Conservation (phyloP, 2,113 vertebrate genomes). For the Chunga burmeisteri region DNA sequence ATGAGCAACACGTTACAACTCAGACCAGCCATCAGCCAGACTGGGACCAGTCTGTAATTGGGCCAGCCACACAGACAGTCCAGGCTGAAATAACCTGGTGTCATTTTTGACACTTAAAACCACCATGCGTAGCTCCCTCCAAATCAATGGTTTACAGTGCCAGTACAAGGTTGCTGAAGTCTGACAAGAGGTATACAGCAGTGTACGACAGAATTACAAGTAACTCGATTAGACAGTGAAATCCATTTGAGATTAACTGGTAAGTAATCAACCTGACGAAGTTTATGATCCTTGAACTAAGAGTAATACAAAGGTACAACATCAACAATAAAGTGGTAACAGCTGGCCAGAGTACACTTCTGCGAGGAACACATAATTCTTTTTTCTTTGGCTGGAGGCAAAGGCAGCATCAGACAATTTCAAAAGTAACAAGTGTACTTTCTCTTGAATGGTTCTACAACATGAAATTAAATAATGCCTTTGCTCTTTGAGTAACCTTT, state of each 20-base stretch:
- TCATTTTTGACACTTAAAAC: not conserved
- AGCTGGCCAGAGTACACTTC: not conserved
- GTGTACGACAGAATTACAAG: not conserved
- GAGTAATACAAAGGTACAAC: not conserved
- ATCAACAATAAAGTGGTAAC: not conserved
- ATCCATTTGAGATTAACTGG: slow-evolving; percentile 9
- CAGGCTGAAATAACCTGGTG: not conserved
- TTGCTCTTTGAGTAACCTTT: not conserved
- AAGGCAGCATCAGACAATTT: not conserved
- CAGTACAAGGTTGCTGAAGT: not conserved
- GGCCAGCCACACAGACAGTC: not conserved
- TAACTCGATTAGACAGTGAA: not conserved
- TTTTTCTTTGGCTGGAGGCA: not conserved
- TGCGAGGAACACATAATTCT: not conserved
- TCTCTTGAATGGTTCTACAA: not conserved
- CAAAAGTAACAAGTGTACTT: not conserved
- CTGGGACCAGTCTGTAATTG: too few species aligned
- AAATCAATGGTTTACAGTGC: rapidly evolving
- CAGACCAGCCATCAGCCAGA: rapidly evolving
- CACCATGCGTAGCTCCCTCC: not conserved
- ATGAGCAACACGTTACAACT: not conserved
- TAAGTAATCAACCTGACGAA: slow-evolving; percentile 11
- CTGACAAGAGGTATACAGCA: not conserved
- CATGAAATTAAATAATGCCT: not conserved
- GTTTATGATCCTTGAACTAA: slow-evolving; percentile 4